Evolutionary conservation across 2,113 vertebrate genomes (phyloP), one percentile per base, ranked within the genome.

Genomic region (Phaetusa simplex): DNA sequence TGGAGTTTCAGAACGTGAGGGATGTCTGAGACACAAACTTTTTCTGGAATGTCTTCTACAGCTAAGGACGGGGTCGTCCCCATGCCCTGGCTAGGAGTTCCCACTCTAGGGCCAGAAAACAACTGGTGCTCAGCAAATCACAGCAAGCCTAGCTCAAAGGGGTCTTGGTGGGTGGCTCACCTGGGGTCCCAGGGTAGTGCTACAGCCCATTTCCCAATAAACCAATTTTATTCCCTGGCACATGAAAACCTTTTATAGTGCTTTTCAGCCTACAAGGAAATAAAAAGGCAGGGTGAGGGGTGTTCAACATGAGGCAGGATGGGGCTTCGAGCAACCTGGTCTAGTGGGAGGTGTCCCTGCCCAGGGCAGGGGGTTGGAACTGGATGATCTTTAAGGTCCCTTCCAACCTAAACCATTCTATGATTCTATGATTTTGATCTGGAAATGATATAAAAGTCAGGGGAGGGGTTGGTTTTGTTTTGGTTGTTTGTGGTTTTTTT

Each of bases 261-360:
- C 18, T 66, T 30, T 79, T 64, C 20, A 40, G 11, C n/a, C 52
- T 64, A 38, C 10, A 43, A 32, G 6, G 21, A 5, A 4, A 22
- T 55, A 26, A 9, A 15, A 19, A 22, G 6, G 0, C 4, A 3
- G 27, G 13, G 19, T 3, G 49, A 56, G 18, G 6, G 11, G 7
- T 59, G 21, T 59, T 23, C 20, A 59, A 59, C 34, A 14, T 21
- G 13, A n/a, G 56, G 56, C 13, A 22, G 56, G 34, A n/a, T n/a
- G 56, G 56, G 34, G 5, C 56, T n/a, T 59, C n/a, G 20, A 59
- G 56, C 20, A n/a, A 6, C 34, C 34, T 59, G 56, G 21, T 59
- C 56, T 59, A 14, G 21, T n/a, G 21, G 34, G 21, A 59, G 34
- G 34, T 59, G 34, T 59, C 56, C 12, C 13, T n/a, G 56, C 21